Conservation (phyloP, 2,888 invertebrate genomes). For the Clusia tigrina region DNA sequence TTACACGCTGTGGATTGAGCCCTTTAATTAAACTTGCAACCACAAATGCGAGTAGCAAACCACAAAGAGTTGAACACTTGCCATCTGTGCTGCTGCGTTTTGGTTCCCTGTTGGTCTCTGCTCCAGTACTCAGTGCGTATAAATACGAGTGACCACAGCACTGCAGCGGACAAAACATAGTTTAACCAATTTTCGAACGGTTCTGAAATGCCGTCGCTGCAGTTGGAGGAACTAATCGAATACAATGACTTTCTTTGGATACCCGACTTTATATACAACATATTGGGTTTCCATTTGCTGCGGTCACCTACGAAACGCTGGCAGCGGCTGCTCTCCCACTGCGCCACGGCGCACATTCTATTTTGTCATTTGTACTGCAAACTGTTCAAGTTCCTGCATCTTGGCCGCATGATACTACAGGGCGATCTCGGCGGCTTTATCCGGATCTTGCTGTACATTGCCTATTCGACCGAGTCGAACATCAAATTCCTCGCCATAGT, state of each 20-base stretch:
- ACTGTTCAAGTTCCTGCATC: constrained; percentile 10
- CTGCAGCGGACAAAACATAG: no score
- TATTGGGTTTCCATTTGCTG: constrained; percentile 20
- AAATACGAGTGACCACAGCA: no score
- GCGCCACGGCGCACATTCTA: neutral
- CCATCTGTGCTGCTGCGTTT: no score
- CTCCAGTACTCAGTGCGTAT: no score
- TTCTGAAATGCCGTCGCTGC: no score
- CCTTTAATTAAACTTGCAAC: no score
- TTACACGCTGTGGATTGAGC: no score
- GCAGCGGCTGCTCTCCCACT: neutral
- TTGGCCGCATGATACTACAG: constrained; percentile 1
- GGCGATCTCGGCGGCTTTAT: constrained; percentile 16
- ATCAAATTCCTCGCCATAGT: constrained; percentile 20
- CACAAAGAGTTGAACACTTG: no score
- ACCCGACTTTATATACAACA: constrained; percentile 12
- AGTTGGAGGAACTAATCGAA: neutral
- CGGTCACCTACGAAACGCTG: constrained; percentile 3
- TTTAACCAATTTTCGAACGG: no score
- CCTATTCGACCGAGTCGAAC: constrained; percentile 19
- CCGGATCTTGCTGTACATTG: constrained; percentile 13
- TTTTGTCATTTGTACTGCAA: neutral
- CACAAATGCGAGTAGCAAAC: no score
- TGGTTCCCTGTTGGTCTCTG: no score
- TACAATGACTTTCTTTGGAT: constrained; percentile 19